phyloP scores from a whole-genome alignment of 2,113 vertebrate species.

The Pseudolaguvia tuberculata region DNA sequence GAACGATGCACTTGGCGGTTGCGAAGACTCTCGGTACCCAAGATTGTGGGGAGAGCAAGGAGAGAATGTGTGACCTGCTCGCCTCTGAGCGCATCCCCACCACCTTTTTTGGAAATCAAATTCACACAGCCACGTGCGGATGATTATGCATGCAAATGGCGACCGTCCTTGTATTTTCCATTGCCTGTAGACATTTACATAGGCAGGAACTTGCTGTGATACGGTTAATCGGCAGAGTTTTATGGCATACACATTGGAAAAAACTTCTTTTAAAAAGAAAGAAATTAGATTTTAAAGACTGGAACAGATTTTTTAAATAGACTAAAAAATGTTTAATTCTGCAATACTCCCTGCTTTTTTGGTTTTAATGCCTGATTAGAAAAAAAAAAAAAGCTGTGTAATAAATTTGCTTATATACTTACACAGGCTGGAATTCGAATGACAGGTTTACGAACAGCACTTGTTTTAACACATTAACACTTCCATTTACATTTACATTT shows the following conservation, averaged over 20 bases:
- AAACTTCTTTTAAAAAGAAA: not conserved
- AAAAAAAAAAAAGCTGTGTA: too few relatives aligned
- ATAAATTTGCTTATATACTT: not conserved
- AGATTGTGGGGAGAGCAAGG: not conserved
- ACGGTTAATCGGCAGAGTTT: constrained; percentile 33
- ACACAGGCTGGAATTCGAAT: not conserved
- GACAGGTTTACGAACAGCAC: not conserved
- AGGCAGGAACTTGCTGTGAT: constrained; percentile 36
- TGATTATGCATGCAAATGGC: constrained; percentile 68
- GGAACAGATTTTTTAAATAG: too few relatives aligned
- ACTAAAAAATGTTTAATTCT: too few relatives aligned
- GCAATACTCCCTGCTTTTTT: too few relatives aligned
- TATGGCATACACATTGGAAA: not conserved
- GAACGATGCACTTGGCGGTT: constrained; percentile 5
- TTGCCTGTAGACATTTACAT: constrained; percentile 68
- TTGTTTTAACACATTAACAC: not conserved
- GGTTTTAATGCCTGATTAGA: too few relatives aligned
- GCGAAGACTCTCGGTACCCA: not conserved
- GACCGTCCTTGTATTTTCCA: constrained; percentile 63
- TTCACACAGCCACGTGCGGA: constrained; percentile 48
- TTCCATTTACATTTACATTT: too few relatives aligned
- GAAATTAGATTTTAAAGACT: not conserved
- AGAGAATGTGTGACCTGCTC: constrained; percentile 1
- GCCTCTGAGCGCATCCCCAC: constrained; percentile 16
- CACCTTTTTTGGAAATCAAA: constrained; percentile 73